Evolutionary conservation across 2,113 vertebrate species (phyloP).

Genomic region (Synchiropus splendidus): DNA sequence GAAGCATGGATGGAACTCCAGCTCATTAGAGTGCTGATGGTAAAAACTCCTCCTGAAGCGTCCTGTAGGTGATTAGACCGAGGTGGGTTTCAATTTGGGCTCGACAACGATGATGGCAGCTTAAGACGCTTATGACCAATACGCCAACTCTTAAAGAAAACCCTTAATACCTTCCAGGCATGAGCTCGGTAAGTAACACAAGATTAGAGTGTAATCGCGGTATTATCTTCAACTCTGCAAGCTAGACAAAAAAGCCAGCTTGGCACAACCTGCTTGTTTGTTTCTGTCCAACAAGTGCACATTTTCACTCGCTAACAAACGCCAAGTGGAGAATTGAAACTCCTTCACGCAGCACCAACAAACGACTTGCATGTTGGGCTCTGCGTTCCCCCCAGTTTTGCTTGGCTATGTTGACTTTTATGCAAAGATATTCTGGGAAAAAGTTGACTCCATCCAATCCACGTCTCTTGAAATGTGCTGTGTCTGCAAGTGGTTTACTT

Average conservation of each 20-base stretch:
- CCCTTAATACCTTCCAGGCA: neutral
- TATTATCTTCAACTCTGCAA: neutral
- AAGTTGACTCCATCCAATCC: no score
- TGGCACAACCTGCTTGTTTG: neutral
- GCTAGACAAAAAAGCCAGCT: neutral
- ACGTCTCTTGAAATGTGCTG: neutral
- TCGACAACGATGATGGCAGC: neutral
- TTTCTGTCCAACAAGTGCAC: neutral
- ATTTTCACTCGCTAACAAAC: no score
- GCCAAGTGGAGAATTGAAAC: no score
- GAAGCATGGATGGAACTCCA: neutral
- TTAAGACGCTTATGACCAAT: conserved; percentile 11
- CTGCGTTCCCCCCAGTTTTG: no score
- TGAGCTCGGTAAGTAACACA: neutral
- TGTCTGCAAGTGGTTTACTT: conserved; percentile 17
- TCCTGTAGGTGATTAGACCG: no score
- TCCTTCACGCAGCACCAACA: no score
- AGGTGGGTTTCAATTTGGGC: no score
- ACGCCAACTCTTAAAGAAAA: neutral
- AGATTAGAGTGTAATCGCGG: neutral
- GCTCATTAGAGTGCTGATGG: no score
- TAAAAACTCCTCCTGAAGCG: no score
- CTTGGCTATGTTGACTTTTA: neutral
- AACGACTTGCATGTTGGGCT: no score
- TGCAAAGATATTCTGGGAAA: no score